Evolutionary conservation across 2,797 vertebrate genomes (phyloP).

Genomic region (Crotalus adamanteus): DNA sequence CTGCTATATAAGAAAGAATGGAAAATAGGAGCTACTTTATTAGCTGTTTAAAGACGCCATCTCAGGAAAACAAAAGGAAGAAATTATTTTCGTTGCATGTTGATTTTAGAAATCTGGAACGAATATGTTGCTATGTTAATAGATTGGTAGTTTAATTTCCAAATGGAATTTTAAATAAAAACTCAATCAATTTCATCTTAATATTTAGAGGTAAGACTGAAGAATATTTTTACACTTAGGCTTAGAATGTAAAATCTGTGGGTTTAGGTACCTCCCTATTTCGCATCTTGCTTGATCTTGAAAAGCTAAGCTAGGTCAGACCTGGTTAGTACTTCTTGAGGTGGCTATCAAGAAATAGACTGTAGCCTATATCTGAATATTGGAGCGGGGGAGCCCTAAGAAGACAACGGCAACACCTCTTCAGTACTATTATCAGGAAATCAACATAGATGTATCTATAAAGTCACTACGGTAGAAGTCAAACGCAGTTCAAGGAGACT

Average conservation of each 20-base stretch:
- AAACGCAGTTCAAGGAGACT: neutral
- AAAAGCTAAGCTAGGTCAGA: neutral
- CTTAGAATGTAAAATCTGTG: neutral
- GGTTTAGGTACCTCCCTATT: neutral
- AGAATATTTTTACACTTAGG: neutral
- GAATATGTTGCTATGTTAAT: neutral
- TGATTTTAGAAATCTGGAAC: neutral
- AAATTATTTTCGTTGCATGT: neutral
- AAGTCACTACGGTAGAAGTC: neutral
- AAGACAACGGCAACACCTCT: neutral
- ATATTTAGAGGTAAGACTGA: neutral
- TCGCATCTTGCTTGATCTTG: neutral
- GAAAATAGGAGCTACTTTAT: neutral
- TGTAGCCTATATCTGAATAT: neutral
- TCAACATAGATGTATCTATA: neutral
- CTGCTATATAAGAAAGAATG: neutral
- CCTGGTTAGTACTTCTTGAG: neutral
- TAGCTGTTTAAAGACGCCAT: neutral
- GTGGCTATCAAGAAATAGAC: neutral
- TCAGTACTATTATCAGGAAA: neutral
- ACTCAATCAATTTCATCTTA: neutral
- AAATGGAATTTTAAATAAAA: neutral
- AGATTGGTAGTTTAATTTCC: too few relatives aligned
- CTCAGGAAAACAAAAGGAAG: neutral
- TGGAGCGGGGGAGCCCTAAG: neutral